Evolutionary conservation across 1,140 invertebrate species (phyloP), one percentile per base, ranked within the genome.

Genomic region (Macrobrachium rosenbergii): DNA sequence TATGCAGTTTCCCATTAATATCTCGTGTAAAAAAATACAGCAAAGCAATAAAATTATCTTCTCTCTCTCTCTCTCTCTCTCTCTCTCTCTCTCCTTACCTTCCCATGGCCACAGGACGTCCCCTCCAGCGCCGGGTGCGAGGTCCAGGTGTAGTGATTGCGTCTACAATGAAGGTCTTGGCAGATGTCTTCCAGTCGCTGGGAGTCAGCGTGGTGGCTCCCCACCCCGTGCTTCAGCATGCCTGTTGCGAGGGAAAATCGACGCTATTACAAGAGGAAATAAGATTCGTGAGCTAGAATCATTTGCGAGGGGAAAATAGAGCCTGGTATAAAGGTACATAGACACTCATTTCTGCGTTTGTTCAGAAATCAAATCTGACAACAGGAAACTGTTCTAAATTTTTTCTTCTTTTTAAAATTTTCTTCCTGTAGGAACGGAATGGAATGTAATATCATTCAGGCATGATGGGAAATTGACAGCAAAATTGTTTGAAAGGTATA

Each of bases 111-210:
- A 89, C 94, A 94, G 19, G 90, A 80, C 2, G 94, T 94, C 77
- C 94, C 94, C 91, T 94, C 94, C 10, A 94, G 90, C 21, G 94
- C 94, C 21, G 94, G 94, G 92, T 94, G 94, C 17, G 93, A 94
- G 7, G 93, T 94, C 95, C 95, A 96, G 8, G 88, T 87, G 69
- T 83, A 82, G 23, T 84, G 86, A 52, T 89, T 95, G 52, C 95
- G 92, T 88, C 93, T 92, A 88, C 94, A 94, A 88, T 94, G 94
- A 21, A 94, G 89, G 91, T 94, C 94, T 79, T 93, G 91, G 85
- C 94, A 94, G 17, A 94, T 92, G 83, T 94, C 94, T 87, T 92
- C 92, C 45, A 94, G 85, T 5, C 93, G 92, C 89, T 94, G 93
- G 85, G 93, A 92, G 59, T 83, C 62, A 10, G 91, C 91, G 89